phyloP scores from a whole-genome alignment of 2,113 vertebrate species.

The Boleophthalmus pectinirostris region DNA sequence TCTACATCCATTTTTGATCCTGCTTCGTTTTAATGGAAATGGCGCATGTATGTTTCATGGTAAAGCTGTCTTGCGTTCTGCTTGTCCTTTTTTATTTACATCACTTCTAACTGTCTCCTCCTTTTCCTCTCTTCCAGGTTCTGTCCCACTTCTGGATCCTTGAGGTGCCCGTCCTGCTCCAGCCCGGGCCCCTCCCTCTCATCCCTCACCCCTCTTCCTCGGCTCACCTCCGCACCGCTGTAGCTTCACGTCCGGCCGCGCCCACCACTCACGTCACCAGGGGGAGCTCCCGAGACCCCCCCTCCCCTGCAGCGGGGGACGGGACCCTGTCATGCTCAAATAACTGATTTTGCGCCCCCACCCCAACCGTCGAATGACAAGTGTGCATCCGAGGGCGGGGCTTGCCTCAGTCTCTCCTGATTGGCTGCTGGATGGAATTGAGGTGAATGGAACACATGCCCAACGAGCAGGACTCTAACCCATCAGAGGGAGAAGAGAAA shows the following conservation, averaged over 20 bases:
- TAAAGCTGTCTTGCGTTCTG: neutral
- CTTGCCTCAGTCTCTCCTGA: slow-evolving; percentile 84
- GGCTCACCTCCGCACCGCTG: neutral
- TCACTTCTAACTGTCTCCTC: slow-evolving; percentile 4
- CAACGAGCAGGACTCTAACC: slow-evolving; percentile 82
- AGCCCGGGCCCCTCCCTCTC: slow-evolving; percentile 4
- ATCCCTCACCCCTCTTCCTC: neutral
- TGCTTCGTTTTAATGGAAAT: neutral
- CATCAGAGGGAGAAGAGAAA: slow-evolving; percentile 84
- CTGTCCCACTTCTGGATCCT: slow-evolving; percentile 11
- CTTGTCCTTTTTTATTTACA: no score
- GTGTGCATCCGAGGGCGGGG: slow-evolving; percentile 79
- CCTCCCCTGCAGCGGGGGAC: slow-evolving; percentile 32
- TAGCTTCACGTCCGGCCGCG: slow-evolving; percentile 7
- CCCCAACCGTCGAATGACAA: slow-evolving; percentile 78
- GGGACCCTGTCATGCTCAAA: slow-evolving; percentile 67
- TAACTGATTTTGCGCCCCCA: slow-evolving; percentile 61
- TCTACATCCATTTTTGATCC: neutral
- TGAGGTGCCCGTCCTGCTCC: slow-evolving; percentile 28
- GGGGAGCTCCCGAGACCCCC: slow-evolving; percentile 29
- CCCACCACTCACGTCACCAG: slow-evolving; percentile 13
- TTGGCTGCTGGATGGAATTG: slow-evolving; percentile 86
- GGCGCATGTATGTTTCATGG: neutral
- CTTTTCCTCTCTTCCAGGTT: slow-evolving; percentile 40
- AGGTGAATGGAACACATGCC: slow-evolving; percentile 86